Base-by-base conservation (phyloP, 2,113 vertebrate species). In the Equus quagga region DNA sequence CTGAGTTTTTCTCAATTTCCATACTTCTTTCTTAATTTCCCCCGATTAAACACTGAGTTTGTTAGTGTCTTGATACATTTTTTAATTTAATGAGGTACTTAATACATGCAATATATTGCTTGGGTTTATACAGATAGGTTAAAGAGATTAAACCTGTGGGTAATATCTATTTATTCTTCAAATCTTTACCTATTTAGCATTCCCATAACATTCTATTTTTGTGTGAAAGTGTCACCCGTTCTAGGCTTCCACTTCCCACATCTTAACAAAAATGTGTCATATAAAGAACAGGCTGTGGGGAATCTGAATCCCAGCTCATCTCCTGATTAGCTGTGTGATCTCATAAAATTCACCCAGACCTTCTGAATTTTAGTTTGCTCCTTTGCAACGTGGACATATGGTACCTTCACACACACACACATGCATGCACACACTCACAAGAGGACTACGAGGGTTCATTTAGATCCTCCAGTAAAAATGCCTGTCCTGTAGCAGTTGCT, bases 1-100 rank as follows among this genome's bases (percentile, higher is more conserved):
- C 3, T 33, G 14, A 67, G 18, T 23, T 62, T 95, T 64, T 36
- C 21, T 86, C 17, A 85, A 54, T 86, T 83, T 33, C 83, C 33
- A 62, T 72, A 46, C 26, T 84, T 95, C 26, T 58, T 88, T 84
- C 17, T 84, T 85, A 94, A 58, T 62, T 78, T 91, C 18, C 54
- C 41, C 41, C 18, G 88, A 24, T 72, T 41, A 91, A 85, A 82
- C 4, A 60, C 15, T 18, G 13, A 2, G 41, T 75, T 95, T 79
- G 17, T 56, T 91, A 62, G 58, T 78, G 8, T 65, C 24, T 26
- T 24, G 60, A 18, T 21, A 44, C 8, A 65, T 18, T 67, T 78
- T 89, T 94, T n/a, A 95, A 97, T 78, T 95, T 75, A 96, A 36
- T 89, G 28, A 4, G 3, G 19, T 87, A 65, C 10, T 84, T 91